Base-by-base conservation (phyloP, 2,888 invertebrate species). In the Latheticus oryzae region DNA sequence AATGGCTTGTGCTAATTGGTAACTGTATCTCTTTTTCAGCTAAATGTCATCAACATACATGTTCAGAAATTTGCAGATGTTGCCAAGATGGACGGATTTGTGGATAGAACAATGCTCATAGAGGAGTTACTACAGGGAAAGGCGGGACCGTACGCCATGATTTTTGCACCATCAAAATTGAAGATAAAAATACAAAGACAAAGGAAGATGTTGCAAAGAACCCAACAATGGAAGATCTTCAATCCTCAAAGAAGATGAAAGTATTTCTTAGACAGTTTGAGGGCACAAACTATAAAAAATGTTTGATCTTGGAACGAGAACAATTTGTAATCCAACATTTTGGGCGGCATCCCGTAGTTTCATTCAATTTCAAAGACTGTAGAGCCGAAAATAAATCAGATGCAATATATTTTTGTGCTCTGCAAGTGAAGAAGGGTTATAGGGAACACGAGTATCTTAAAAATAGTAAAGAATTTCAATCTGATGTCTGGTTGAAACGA, bases 141-240 rank as follows among this genome's bases (percentile, higher is more conserved):
- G n/a, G n/a, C n/a, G n/a, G n/a, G n/a, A n/a, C n/a, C 40, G 3
- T 7, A 42, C 26, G 42, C 28, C 28, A 42, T 42, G 40, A 42
- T 42, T n/a, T 42, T 42, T 26, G 40, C 40, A 42, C 42, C 42
- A 42, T 42, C 42, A 42, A 26, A 26, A 42, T 42, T 26, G 42
- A 42, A 42, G 42, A 42, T 42, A 42, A 42, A 26, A 42, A 42
- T 42, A 42, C 42, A 28, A 42, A 42, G 26, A 42, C 42, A 42
- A 42, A 42, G 42, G 42, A 42, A 42, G 42, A 42, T 42, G 42
- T 42, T 42, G 28, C 42, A 26, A 42, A 42, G 42, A 17, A 28
- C 42, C 26, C 28, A 42, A 42, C 28, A 42, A 42, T 26, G 42
- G 26, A 42, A 28, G 17, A 42, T 28, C 28, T 40, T 5, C 13